Evolutionary conservation across 2,113 vertebrate species (phyloP), one percentile per base, ranked within the genome.

Genomic region (Trichechus manatus): DNA sequence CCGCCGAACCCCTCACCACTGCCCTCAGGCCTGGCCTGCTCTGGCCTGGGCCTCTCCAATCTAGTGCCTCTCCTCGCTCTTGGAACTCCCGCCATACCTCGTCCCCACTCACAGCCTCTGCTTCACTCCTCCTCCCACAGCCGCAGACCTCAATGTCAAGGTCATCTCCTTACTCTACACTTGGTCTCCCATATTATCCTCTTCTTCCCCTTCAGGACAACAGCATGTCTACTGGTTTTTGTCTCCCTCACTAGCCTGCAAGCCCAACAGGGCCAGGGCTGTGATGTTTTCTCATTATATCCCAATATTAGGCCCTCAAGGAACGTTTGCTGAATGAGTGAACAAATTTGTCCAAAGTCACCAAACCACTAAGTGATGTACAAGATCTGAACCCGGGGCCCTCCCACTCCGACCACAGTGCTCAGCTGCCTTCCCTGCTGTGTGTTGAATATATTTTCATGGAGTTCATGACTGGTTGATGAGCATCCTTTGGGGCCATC

Each of bases 401-500:
- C 84, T 72, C 72, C 33, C 11, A 1, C 23, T 36, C 42, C 25
- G n/a, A 4, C 39, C 7, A 6, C 70, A 22, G 19, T 72, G 31
- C n/a, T 39, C 20, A 3, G 47, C 39, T 25, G 22, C 11, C 83
- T n/a, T 17, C 31, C 50, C 10, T 20, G 33, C 72, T 63, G 10
- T 5, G 17, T 19, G 63, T 11, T 29, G n/a, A 17, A 27, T 2
- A 9, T 68, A 23, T 42, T 29, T 80, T 31, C 13, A 66, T 1
- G 1, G 74, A 74, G 78, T 0, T 0, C 2, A 3, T 4, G 15
- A 10, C 47, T 29, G 8, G 17, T 5, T 0, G 9, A 63, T 25
- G n/a, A 66, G 22, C 63, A 9, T 77, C 7, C 14, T 44, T 47
- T 64, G 50, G 56, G 9, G 61, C 42, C 9, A 42, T 9, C 27